Percentiles rank a stretch among this genome's conserved stretches.
These are phyloP conservation scores for Sebastiscus albofasciatus DNA, from an alignment of 2,797 vertebrate genomes.

Conservation along the genomic window DNA sequence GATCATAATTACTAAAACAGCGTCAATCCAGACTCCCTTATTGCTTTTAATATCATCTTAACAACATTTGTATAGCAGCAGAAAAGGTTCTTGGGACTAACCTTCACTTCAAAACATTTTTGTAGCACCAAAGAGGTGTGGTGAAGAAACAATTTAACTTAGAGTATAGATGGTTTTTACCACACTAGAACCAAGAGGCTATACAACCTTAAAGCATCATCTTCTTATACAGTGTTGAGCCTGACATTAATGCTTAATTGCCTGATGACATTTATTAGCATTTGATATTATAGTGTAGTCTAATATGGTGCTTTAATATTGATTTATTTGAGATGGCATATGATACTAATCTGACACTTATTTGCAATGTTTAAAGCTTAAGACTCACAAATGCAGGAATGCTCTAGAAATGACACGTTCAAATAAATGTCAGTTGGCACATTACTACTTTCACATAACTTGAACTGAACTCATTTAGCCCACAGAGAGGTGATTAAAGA, in stretches of 20 bases:
- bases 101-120: neutral
- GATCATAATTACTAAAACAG: neutral
- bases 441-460: neutral
- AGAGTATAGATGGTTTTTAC: neutral
- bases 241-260: neutral
- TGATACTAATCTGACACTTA: neutral
- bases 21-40: neutral
- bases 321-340: neutral
- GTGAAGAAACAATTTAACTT: neutral
- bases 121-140: neutral
- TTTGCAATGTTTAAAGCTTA: neutral
- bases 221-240: neutral
- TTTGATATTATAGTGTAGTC: neutral
- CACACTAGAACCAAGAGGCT: neutral
- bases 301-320: neutral
- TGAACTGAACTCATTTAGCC: neutral
- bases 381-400: neutral
- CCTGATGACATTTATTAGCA: neutral
- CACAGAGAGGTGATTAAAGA: neutral
- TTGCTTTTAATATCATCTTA: neutral
- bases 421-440: neutral
- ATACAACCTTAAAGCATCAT: neutral
- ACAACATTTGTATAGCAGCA: neutral
- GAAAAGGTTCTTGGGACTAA: neutral
- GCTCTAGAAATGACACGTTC: neutral